These are phyloP conservation scores for Synanthedon myopaeformis DNA, from an alignment of 2,888 invertebrate genomes.

Conservation along the genomic window DNA sequence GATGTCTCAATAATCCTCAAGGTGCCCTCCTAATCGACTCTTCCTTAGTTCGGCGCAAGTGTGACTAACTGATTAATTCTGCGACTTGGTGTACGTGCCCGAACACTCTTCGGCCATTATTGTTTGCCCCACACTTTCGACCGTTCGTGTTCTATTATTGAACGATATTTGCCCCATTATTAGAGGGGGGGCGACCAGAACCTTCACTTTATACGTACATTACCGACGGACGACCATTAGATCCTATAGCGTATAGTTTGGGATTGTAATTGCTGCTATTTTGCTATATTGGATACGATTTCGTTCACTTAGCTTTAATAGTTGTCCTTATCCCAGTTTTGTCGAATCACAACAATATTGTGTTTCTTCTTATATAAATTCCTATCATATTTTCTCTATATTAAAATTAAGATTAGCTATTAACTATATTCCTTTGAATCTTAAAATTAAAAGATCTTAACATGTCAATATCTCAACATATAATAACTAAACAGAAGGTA, in stretches of 20 bases:
- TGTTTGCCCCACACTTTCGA: slow-evolving; percentile 51
- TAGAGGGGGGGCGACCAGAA: slow-evolving; percentile 30
- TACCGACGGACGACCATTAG: slow-evolving; percentile 47
- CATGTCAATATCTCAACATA: too few species aligned
- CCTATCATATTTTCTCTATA: too few species aligned
- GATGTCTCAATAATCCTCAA: slow-evolving; percentile 68
- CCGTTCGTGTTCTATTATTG: slow-evolving; percentile 51
- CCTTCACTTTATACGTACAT: slow-evolving; percentile 44
- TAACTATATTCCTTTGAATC: too few species aligned
- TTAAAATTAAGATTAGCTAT: too few species aligned
- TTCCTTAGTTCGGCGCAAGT: slow-evolving; percentile 64
- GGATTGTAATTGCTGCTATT: slow-evolving; percentile 60
- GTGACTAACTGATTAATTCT: slow-evolving; percentile 70
- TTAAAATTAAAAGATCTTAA: too few species aligned
- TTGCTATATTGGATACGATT: slow-evolving; percentile 50
- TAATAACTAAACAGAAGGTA: too few species aligned
- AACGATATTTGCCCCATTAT: slow-evolving; percentile 59
- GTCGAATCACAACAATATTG: not conserved
- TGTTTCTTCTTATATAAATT: too few species aligned
- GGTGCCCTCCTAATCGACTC: slow-evolving; percentile 68
- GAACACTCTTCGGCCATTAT: slow-evolving; percentile 46
- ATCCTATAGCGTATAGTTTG: slow-evolving; percentile 41
- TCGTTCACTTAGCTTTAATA: slow-evolving; percentile 38
- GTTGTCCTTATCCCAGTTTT: slow-evolving; percentile 23
- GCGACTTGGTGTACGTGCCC: slow-evolving; percentile 52